Evolutionary conservation across 2,888 invertebrate species (phyloP).

Genomic region (Camptogramma bilineatum): DNA sequence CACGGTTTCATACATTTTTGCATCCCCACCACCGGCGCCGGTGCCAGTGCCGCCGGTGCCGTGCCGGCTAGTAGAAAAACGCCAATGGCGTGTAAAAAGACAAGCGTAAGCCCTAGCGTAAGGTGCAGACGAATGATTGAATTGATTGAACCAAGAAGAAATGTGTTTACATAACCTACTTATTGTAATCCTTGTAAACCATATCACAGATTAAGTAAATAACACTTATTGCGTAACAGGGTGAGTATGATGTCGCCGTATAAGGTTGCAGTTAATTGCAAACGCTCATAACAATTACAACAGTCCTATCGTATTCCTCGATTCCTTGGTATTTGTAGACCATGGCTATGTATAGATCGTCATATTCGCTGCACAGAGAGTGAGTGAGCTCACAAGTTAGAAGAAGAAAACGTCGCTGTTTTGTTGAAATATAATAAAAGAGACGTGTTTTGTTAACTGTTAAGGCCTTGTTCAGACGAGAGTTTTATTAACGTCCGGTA

Average conservation of each 20-base stretch:
- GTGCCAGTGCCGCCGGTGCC: too few relatives aligned
- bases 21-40: too few relatives aligned
- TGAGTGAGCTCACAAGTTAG: too few relatives aligned
- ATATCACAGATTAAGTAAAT: background rate
- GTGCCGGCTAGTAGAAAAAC: too few relatives aligned
- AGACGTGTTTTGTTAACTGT: too few relatives aligned
- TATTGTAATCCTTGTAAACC: slow-evolving; percentile 2
- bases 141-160: background rate
- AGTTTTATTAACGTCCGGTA: too few relatives aligned
- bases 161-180: background rate
- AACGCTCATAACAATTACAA: slow-evolving; percentile 3
- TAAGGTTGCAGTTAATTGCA: background rate
- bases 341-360: too few relatives aligned
- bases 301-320: slow-evolving; percentile 2
- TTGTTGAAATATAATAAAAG: too few relatives aligned
- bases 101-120: background rate
- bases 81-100: background rate
- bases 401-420: too few relatives aligned
- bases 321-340: slow-evolving; percentile 31
- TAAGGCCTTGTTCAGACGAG: too few relatives aligned
- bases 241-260: background rate
- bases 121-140: background rate
- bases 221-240: background rate
- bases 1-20: too few relatives aligned
- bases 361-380: too few relatives aligned